These are phyloP conservation scores for Kuschelorhynchus macadamiae DNA, from an alignment of 2,888 invertebrate genomes.

Conservation along the genomic window DNA sequence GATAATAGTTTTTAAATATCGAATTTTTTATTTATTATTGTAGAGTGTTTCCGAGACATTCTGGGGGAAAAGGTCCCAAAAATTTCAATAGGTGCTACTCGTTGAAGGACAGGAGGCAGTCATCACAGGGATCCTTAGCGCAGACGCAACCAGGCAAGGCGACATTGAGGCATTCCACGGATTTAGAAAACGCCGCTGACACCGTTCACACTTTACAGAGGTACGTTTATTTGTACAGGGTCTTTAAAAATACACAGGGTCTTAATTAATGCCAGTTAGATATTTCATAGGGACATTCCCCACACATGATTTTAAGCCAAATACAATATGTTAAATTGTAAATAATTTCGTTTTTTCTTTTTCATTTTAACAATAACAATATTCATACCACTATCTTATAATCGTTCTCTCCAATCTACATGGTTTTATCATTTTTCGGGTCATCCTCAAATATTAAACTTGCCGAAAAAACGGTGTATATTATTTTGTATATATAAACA, in stretches of 20 bases:
- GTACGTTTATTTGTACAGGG: constrained; percentile 1
- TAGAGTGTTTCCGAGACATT: constrained; percentile 71
- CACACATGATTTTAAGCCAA: no score
- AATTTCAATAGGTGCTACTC: constrained; percentile 86
- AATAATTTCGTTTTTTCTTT: no score
- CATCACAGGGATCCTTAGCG: constrained; percentile 74
- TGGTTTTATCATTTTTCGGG: no score
- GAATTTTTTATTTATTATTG: no score
- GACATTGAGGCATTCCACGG: constrained; percentile 72
- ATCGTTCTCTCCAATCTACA: no score
- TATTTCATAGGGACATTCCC: no score
- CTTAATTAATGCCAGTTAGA: not conserved
- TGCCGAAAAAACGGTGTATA: no score
- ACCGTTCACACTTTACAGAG: constrained; percentile 77
- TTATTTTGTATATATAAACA: no score
- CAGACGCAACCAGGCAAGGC: constrained; percentile 68
- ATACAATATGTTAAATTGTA: no score
- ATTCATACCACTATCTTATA: no score
- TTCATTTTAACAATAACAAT: no score
- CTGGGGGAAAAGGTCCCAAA: constrained; percentile 76
- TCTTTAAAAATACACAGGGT: not conserved
- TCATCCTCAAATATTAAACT: no score
- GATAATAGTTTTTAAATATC: not conserved
- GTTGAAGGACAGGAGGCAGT: constrained; percentile 79
- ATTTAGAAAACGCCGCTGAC: constrained; percentile 73